Evolutionary conservation across 1,140 invertebrate species (phyloP).

Genomic region (Caenorhabditis brenneri): DNA sequence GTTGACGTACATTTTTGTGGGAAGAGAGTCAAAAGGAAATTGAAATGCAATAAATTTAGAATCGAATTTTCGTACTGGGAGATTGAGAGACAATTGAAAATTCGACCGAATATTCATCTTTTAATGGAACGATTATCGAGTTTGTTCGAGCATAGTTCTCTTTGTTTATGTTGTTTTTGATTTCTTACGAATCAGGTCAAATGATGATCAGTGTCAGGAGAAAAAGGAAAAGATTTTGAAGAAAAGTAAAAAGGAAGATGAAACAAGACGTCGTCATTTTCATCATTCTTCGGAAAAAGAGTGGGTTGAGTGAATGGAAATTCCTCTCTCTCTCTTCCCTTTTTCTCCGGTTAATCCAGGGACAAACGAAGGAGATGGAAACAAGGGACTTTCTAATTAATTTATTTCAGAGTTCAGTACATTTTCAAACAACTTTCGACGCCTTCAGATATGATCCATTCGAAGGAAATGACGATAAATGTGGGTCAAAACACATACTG

Average conservation of each 20-base stretch:
- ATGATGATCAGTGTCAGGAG: background rate
- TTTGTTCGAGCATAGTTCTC: too few relatives aligned
- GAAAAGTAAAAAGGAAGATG: background rate
- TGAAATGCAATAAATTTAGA: background rate
- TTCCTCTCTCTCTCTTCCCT: background rate
- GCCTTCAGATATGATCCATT: background rate
- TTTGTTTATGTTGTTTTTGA: too few relatives aligned
- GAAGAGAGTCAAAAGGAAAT: background rate
- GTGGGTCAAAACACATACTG: too few relatives aligned
- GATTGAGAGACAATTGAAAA: too few relatives aligned
- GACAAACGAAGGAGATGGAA: too few relatives aligned
- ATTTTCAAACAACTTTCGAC: background rate
- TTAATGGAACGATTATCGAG: background rate
- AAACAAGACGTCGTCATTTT: conserved; percentile 1
- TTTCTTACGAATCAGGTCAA: too few relatives aligned
- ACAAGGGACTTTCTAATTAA: conserved; percentile 24
- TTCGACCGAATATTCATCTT: background rate
- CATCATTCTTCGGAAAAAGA: background rate
- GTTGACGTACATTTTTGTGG: background rate
- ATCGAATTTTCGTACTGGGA: background rate
- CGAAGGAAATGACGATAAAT: too few relatives aligned
- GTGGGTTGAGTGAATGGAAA: background rate
- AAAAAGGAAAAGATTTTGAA: background rate
- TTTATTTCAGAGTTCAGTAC: background rate
- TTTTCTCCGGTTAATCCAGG: background rate